Conservation (phyloP, 2,113 vertebrate genomes). For the Recurvirostra avosetta region DNA sequence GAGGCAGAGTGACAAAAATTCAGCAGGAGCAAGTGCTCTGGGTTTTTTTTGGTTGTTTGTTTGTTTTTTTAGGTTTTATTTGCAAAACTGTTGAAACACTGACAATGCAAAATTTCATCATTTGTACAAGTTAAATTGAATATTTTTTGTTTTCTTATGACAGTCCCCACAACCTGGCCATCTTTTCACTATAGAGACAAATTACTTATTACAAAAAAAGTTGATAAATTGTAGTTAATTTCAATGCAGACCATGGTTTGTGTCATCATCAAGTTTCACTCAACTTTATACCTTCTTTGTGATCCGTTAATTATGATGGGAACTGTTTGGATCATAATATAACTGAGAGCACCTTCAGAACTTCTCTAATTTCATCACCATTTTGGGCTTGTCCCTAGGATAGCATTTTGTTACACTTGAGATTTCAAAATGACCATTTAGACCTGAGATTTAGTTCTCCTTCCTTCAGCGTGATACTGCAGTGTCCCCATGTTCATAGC, state of each 20-base stretch:
- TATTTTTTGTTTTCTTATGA: background rate
- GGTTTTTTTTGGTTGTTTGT: background rate
- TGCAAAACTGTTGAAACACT: background rate
- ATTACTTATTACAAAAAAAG: background rate
- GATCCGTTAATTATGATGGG: background rate
- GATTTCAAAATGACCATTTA: background rate
- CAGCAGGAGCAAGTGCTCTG: background rate
- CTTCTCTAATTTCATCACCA: background rate
- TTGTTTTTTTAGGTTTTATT: background rate
- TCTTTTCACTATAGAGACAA: background rate
- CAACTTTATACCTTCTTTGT: background rate
- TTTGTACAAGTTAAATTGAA: background rate
- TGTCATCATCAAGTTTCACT: background rate
- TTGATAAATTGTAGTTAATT: background rate
- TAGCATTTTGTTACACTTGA: background rate
- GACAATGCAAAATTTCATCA: background rate
- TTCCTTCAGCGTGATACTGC: background rate
- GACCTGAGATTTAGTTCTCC: background rate
- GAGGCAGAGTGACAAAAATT: background rate
- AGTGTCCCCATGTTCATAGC: background rate
- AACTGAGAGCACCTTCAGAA: background rate
- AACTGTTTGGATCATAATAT: background rate
- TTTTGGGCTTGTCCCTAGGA: background rate
- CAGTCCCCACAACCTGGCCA: background rate
- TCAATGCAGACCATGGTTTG: background rate